Evolutionary conservation across 2,797 vertebrate genomes (phyloP), one percentile per base, ranked within the genome.

Genomic region (Octomys mimax): DNA sequence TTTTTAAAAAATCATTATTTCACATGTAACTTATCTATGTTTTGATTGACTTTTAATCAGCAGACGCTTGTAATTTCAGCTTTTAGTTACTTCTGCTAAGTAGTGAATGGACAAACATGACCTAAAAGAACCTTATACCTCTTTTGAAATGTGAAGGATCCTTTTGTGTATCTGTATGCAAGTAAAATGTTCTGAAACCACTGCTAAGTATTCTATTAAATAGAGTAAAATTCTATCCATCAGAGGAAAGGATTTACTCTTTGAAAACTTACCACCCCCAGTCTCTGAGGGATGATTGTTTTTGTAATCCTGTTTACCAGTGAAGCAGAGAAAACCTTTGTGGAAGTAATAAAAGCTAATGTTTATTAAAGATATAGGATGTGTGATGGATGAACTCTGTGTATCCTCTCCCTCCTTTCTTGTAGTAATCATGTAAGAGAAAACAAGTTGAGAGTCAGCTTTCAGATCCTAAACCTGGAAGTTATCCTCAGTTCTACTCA

Each of bases 11-110:
- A 84, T 80, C 24, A 57, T 88, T 68, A 94, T 93, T 95, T 97
- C 80, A 92, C 46, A 81, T 91, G 18, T 64, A 22, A 88, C 73
- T 94, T 96, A 87, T 89, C 80, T 94, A 79, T 10, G 26, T 93
- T 89, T 97, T 42, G 59, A 86, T 83, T 95, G 82, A 46, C 71
- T 95, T 95, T 95, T 91, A 93, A 90, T 96, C 89, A 92, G 86
- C 70, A 96, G 75, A 86, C 36, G 52, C 95, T 89, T 97, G 91
- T 95, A 92, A 96, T 95, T 97, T 97, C 91, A 95, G 79, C 80
- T 89, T 95, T 97, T 75, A 91, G 52, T 94, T 91, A 89, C 54
- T 87, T 62, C 84, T 93, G 75, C n/a, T 81, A 87, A 92, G 52
- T 61, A 79, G 22, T 71, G 80, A 95, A 66, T 85, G 85, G 52